These are phyloP conservation scores for Ochotona princeps DNA, from an alignment of 2,113 vertebrate species.

Conservation along the genomic window DNA sequence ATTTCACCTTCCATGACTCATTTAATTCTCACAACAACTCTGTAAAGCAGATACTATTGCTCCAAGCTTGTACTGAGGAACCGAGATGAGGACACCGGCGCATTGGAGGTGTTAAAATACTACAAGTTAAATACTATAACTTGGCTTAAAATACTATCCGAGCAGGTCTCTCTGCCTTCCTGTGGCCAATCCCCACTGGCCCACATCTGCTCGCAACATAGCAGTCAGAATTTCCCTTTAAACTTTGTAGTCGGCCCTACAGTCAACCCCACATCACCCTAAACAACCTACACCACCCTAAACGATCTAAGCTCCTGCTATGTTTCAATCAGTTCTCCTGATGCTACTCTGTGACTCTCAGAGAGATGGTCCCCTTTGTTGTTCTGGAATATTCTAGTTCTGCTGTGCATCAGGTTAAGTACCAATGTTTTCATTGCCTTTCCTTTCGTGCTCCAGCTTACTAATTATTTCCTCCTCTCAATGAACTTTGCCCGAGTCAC, in stretches of 20 bases:
- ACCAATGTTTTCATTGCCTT: accelerated
- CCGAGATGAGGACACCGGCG: background rate
- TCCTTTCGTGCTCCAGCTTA: background rate
- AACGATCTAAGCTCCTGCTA: background rate
- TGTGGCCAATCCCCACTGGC: accelerated
- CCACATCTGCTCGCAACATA: accelerated
- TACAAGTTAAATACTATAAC: no score
- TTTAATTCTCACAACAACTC: background rate
- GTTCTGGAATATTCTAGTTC: background rate
- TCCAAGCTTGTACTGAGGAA: no score
- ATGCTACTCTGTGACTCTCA: background rate
- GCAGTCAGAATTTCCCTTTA: no score
- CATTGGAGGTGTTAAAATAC: accelerated
- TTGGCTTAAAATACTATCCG: background rate
- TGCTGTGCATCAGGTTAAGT: background rate
- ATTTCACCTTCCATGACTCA: background rate
- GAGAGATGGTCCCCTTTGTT: accelerated
- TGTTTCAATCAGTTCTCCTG: accelerated
- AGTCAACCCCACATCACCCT: background rate
- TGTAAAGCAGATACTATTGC: background rate
- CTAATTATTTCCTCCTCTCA: background rate
- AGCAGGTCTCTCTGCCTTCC: accelerated
- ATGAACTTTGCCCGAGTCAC: background rate
- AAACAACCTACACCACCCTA: no score
- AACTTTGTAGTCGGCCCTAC: accelerated